phyloP scores from a whole-genome alignment of 1,140 invertebrate genomes.

The Ostrea denselamellosa region DNA sequence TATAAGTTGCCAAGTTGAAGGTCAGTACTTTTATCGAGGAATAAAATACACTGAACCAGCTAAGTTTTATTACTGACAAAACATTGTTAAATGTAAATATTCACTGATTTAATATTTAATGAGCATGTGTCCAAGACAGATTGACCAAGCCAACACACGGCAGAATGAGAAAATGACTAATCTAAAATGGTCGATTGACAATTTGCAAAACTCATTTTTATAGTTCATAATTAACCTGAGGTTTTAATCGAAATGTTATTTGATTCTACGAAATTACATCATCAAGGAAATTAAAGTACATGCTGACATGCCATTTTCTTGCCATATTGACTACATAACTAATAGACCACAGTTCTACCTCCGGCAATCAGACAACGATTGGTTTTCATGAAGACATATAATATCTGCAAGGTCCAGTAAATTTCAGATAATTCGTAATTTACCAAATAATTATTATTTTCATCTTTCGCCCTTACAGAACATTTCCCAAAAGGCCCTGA shows the following conservation, averaged over 20 bases:
- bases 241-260: slow-evolving; percentile 10
- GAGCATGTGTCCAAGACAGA: no score
- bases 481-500: slow-evolving; percentile 2
- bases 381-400: slow-evolving; percentile 2
- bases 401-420: slow-evolving; percentile 23
- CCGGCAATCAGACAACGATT: slow-evolving; percentile 4
- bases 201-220: not conserved
- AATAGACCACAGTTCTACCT: not conserved
- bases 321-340: not conserved
- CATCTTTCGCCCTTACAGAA: not conserved
- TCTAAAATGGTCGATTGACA: not conserved
- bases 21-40: no score
- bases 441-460: not conserved
- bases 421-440: slow-evolving; percentile 28
- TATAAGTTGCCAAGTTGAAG: no score
- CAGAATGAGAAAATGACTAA: not conserved
- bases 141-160: no score
- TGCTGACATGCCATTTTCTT: slow-evolving; percentile 12
- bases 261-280: not conserved
- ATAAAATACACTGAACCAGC: no score
- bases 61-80: no score
- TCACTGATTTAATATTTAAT: no score
- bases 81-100: no score
- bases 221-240: not conserved
- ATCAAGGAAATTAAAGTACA: slow-evolving; percentile 7